Base-by-base conservation (phyloP, 1,140 invertebrate genomes). In the Diachasmimorpha longicaudata region DNA sequence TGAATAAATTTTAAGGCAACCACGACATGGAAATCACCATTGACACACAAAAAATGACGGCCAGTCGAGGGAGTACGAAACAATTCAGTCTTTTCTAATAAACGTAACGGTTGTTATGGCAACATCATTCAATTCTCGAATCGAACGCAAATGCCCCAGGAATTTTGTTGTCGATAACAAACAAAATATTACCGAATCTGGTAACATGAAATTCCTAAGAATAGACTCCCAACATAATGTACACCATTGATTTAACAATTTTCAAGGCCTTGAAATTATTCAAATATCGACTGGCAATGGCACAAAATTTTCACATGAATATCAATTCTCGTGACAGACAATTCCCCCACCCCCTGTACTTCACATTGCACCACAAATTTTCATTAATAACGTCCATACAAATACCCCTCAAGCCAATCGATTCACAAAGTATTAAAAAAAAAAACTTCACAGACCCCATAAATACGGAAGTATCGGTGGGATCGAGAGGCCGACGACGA, bases 181-280 rank as follows among this genome's bases (percentile, higher is more conserved):
- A 74, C 37, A 70, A n/a, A n/a, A 74, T 48, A 74, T 36, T 13
- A 73, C 52, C 16, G 42, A 36, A 69, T 39, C 52, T 63, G 21
- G 48, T 68, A 74, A 70, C 37, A 74, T 23, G 58, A 63, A 63
- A 63, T 25, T 68, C 31, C 48, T 44, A 67, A 70, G 48, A 78
- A 73, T 76, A 74, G 70, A 44, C 2, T 31, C 13, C 67, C 58
- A 63, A 58, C 44, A 73, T 78, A n/a, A 19, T 74, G 16, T 71
- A 14, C 44, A 63, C 13, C 76, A 77, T 77, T 74, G 76, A 77
- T 77, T 74, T 74, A 77, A 77, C 76, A 77, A 71, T 74, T 74
- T 58, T 9, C 0, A n/a, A 66, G 58, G 13, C 76, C 72, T 77
- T 74, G 72, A 71, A 74, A 70, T 48, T 70, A 46, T 68, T 39